These are phyloP conservation scores for Suricata suricatta DNA, from an alignment of 2,113 vertebrate genomes.

Conservation along the genomic window DNA sequence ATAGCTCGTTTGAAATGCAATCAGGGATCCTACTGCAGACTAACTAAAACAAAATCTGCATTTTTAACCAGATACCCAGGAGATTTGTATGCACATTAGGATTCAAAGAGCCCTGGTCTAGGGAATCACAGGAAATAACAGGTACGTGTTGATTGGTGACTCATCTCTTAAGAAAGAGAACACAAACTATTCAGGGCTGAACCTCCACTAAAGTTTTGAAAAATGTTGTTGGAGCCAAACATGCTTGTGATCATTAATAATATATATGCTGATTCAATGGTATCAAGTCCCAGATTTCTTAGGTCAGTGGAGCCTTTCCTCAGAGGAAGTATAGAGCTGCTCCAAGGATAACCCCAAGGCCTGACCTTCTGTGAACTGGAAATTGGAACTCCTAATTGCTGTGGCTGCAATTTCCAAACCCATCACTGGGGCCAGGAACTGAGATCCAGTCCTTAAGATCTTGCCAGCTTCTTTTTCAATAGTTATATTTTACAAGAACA, in stretches of 20 bases:
- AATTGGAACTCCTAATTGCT: conserved; percentile 70
- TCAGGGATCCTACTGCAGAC: not conserved
- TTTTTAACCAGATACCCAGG: not conserved
- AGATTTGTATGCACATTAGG: not conserved
- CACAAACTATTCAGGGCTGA: not conserved
- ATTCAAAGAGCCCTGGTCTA: not conserved
- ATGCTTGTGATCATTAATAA: not conserved
- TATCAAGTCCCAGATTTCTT: not conserved
- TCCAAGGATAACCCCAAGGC: conserved; percentile 63
- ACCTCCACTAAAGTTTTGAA: conserved; percentile 35
- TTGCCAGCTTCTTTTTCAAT: conserved; percentile 70
- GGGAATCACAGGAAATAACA: conserved; percentile 1
- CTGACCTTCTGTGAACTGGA: conserved; percentile 69
- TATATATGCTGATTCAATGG: not conserved
- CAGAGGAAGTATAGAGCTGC: conserved; percentile 20
- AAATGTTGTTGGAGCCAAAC: conserved; percentile 21
- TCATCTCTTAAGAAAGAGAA: not conserved
- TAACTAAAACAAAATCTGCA: not conserved
- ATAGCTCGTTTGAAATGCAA: not conserved
- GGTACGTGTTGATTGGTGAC: not conserved
- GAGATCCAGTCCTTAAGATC: conserved; percentile 36
- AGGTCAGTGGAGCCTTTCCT: not conserved
- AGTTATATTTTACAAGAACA: conserved; percentile 67
- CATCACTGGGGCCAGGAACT: conserved; percentile 52
- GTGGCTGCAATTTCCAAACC: conserved; percentile 71